A percentile compares a stretch with the other conserved stretches of the same genome.
These are phyloP conservation scores for Zenarchopterus dispar DNA, from an alignment of 2,797 vertebrate genomes.

Conservation along the genomic window DNA sequence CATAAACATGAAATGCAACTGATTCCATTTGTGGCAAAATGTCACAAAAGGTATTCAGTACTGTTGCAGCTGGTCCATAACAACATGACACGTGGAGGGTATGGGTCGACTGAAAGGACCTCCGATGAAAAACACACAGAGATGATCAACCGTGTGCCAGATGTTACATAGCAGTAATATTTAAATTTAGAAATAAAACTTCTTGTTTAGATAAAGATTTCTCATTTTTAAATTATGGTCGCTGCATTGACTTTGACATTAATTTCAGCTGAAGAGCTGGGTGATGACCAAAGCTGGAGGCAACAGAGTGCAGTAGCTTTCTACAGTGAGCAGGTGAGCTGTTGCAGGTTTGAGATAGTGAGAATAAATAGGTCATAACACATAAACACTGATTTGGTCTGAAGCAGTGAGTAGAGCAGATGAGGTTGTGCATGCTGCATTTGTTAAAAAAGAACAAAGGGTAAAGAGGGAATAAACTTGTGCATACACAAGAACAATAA, in stretches of 20 bases:
- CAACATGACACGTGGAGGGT: neutral
- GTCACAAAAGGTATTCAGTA: slow-evolving; percentile 14
- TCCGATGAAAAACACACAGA: neutral
- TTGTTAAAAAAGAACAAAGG: slow-evolving; percentile 53
- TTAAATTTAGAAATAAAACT: slow-evolving; percentile 4
- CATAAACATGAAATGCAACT: slow-evolving; percentile 51
- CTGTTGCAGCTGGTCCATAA: no score
- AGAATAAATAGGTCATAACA: slow-evolving; percentile 65
- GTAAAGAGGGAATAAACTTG: slow-evolving; percentile 28
- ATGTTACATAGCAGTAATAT: slow-evolving; percentile 2
- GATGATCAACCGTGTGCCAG: neutral
- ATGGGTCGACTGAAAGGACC: neutral
- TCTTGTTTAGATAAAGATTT: slow-evolving; percentile 1
- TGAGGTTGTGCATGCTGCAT: slow-evolving; percentile 28
- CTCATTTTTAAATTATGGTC: slow-evolving; percentile 18
- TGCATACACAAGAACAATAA: slow-evolving; percentile 42
- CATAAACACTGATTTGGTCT: slow-evolving; percentile 63
- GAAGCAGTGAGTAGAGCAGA: slow-evolving; percentile 45
- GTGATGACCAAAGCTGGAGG: slow-evolving; percentile 49
- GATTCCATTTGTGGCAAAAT: slow-evolving; percentile 44
- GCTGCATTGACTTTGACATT: slow-evolving; percentile 43
- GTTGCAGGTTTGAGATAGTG: slow-evolving; percentile 44
- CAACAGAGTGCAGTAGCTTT: slow-evolving; percentile 50
- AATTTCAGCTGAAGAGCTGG: slow-evolving; percentile 50
- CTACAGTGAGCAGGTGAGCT: slow-evolving; percentile 55